phyloP scores from a whole-genome alignment of 2,797 vertebrate genomes.

The Pseudocheirus occidentalis region DNA sequence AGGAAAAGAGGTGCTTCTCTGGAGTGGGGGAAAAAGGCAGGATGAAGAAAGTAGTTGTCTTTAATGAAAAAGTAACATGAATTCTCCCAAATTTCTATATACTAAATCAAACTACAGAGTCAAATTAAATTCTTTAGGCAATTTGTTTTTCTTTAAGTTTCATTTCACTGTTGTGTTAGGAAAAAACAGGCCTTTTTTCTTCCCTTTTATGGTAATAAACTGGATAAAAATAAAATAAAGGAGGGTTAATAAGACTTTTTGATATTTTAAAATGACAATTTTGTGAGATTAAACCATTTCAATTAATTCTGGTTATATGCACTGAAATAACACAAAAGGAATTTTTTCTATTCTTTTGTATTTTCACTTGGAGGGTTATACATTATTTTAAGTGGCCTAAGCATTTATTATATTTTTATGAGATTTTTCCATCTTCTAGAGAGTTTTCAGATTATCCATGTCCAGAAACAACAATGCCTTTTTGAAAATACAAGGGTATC shows the following conservation, averaged over 20 bases:
- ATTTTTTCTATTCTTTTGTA: background rate
- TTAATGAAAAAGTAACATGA: background rate
- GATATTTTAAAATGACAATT: background rate
- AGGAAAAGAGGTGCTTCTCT: background rate
- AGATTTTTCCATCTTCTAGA: conserved; percentile 84
- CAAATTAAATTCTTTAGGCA: conserved; percentile 3
- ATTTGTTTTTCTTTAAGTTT: conserved; percentile 50
- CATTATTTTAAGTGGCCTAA: conserved; percentile 36
- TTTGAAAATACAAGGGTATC: conserved; percentile 77
- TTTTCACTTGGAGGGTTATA: conserved; percentile 33
- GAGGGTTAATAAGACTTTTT: conserved; percentile 12
- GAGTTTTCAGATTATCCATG: conserved; percentile 89
- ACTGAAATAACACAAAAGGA: conserved; percentile 29
- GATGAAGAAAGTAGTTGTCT: background rate
- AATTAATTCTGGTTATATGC: background rate
- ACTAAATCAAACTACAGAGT: conserved; percentile 26
- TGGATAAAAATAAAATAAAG: conserved; percentile 27
- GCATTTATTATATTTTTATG: conserved; percentile 61
- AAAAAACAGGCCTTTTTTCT: conserved; percentile 1
- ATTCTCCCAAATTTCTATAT: background rate
- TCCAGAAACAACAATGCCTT: conserved; percentile 87
- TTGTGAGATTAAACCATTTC: background rate
- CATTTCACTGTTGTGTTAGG: conserved; percentile 29
- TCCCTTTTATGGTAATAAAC: conserved; percentile 33
- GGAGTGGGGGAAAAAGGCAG: background rate